A percentile compares a stretch with the other conserved stretches of the same genome.
Conservation (phyloP, 2,888 invertebrate species). For the Phalera bucephala region DNA sequence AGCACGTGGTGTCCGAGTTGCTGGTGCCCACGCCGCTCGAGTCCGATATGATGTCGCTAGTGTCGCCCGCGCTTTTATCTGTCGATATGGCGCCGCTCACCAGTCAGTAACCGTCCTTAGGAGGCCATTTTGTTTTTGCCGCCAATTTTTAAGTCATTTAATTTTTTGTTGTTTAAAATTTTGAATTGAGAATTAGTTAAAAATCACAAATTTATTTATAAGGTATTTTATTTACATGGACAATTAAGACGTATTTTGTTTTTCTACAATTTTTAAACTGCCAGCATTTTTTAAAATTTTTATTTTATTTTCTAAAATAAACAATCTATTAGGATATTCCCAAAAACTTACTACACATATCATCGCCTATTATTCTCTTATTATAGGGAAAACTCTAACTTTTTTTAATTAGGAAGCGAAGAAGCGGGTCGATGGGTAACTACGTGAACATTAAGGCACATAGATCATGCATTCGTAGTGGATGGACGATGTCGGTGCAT, state of each 20-base stretch:
- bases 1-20: constrained; percentile 92
- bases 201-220: no score
- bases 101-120: constrained; percentile 32
- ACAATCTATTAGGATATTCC: no score
- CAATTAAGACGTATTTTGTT: no score
- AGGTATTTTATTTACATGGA: no score
- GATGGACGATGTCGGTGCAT: constrained; percentile 61
- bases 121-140: background rate
- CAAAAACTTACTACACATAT: no score
- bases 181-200: no score
- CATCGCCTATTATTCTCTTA: constrained; percentile 37
- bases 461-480: constrained; percentile 48
- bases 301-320: no score
- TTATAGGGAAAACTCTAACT: constrained; percentile 32
- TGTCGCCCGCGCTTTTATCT: constrained; percentile 96
- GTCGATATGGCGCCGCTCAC: constrained; percentile 59
- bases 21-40: constrained; percentile 96
- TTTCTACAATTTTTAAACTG: no score
- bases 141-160: background rate
- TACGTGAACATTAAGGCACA: constrained; percentile 63
- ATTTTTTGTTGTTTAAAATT: background rate
- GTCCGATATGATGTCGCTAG: constrained; percentile 95
- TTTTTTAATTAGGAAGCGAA: constrained; percentile 47
- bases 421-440: constrained; percentile 65
- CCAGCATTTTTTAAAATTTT: no score